phyloP scores from a whole-genome alignment of 2,797 vertebrate genomes.

The Sciurus vulgaris region DNA sequence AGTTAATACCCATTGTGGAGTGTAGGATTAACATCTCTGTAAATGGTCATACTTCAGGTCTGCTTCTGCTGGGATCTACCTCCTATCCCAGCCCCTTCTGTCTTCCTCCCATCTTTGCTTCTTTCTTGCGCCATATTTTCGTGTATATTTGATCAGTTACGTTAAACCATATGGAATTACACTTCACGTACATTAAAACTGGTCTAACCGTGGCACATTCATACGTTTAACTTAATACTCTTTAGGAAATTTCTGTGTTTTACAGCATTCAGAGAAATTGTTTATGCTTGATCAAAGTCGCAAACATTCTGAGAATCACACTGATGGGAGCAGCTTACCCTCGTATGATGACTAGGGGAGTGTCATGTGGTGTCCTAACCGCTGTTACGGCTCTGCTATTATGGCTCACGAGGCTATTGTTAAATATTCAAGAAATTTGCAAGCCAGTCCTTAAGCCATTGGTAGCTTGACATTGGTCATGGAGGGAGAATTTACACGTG shows the following conservation, averaged over 20 bases:
- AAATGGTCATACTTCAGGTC: not conserved
- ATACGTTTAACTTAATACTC: not conserved
- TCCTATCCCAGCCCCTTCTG: not conserved
- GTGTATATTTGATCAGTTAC: not conserved
- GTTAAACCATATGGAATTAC: not conserved
- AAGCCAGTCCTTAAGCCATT: not conserved
- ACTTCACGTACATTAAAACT: not conserved
- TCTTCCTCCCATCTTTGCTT: not conserved
- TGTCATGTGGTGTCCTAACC: not conserved
- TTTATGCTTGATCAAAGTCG: not conserved
- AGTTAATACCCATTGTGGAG: not conserved
- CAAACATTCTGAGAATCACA: not conserved
- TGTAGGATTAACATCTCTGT: not conserved
- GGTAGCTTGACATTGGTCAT: not conserved
- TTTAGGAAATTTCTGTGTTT: not conserved
- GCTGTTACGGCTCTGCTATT: not conserved
- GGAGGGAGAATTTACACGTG: not conserved
- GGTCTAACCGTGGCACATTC: not conserved
- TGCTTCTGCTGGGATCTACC: not conserved
- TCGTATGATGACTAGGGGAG: not conserved
- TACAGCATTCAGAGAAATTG: not conserved
- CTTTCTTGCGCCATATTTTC: not conserved
- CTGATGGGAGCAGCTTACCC: not conserved
- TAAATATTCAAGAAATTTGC: constrained; percentile 13
- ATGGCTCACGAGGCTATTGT: not conserved